Percentiles rank a stretch among this genome's conserved stretches.
phyloP scores from a whole-genome alignment of 2,888 invertebrate species.

The Acrobasis suavella region DNA sequence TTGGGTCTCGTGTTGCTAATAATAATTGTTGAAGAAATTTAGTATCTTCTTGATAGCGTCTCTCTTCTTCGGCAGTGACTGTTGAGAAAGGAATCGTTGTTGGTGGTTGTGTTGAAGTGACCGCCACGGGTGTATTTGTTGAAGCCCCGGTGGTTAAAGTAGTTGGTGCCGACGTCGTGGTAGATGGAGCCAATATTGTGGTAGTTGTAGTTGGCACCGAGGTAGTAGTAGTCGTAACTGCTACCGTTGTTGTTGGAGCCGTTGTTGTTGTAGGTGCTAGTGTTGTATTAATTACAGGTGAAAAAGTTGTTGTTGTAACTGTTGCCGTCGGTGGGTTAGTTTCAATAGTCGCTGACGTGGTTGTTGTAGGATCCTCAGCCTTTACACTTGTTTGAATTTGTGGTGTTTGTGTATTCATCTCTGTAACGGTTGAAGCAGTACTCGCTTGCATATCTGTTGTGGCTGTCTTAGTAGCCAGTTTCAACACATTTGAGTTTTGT shows the following conservation, averaged over 20 bases:
- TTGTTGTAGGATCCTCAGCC: conserved; percentile 27
- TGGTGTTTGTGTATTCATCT: conserved; percentile 61
- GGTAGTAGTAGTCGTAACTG: conserved; percentile 34
- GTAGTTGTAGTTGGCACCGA: conserved; percentile 38
- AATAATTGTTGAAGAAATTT: conserved; percentile 52
- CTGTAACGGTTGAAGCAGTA: conserved; percentile 52
- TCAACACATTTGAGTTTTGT: conserved; percentile 71
- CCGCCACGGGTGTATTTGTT: conserved; percentile 40
- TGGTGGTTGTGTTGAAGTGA: conserved; percentile 40
- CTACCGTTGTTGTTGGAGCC: conserved; percentile 35
- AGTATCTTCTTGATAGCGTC: conserved; percentile 59
- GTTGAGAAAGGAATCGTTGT: conserved; percentile 28
- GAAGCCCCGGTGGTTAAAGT: conserved; percentile 39
- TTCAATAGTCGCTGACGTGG: conserved; percentile 37
- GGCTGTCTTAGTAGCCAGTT: conserved; percentile 64
- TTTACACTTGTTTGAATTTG: conserved; percentile 50
- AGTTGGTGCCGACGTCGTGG: conserved; percentile 33
- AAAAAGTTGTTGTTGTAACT: conserved; percentile 30
- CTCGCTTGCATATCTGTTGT: conserved; percentile 45
- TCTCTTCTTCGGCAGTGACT: conserved; percentile 54
- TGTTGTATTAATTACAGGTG: conserved; percentile 35
- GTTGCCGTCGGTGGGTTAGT: conserved; percentile 34
- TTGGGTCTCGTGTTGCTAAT: conserved; percentile 65
- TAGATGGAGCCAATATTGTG: conserved; percentile 32
- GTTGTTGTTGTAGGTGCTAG: conserved; percentile 38